Evolutionary conservation across 2,797 vertebrate genomes (phyloP).

Genomic region (Enteromius radiatus): DNA sequence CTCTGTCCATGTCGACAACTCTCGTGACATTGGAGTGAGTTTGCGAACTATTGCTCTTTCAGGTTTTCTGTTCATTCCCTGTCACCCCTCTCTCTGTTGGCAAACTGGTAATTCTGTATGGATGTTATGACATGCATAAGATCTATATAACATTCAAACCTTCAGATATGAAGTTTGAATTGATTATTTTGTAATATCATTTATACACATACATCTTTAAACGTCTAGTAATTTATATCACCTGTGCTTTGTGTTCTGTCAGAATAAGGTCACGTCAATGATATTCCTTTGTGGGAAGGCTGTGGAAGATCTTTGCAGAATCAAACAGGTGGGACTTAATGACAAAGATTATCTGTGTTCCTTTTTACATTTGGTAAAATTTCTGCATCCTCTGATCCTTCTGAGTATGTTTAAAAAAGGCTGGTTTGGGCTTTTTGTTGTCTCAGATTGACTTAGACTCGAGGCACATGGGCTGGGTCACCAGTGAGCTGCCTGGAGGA

Average conservation of each 20-base stretch:
- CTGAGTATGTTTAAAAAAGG: not conserved
- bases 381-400: not conserved
- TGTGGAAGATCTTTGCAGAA: slow-evolving; percentile 96
- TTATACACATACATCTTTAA: not conserved
- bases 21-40: slow-evolving; percentile 96
- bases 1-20: slow-evolving; percentile 97
- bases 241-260: slow-evolving; percentile 49
- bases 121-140: not conserved
- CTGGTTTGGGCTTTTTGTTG: slow-evolving; percentile 1
- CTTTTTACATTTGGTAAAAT: not conserved
- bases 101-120: not conserved
- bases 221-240: not conserved
- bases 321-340: slow-evolving; percentile 88
- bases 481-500: slow-evolving; percentile 94
- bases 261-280: slow-evolving; percentile 99
- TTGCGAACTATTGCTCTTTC: not conserved
- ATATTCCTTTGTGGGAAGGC: slow-evolving; percentile 97
- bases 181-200: not conserved
- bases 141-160: not conserved
- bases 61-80: not conserved
- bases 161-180: not conserved
- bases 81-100: not conserved
- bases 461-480: slow-evolving; percentile 98
- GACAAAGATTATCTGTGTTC: not conserved
- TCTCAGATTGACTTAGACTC: slow-evolving; percentile 94